These are phyloP conservation scores for Diplazon laetatorius DNA, from an alignment of 2,888 invertebrate species.

Conservation along the genomic window DNA sequence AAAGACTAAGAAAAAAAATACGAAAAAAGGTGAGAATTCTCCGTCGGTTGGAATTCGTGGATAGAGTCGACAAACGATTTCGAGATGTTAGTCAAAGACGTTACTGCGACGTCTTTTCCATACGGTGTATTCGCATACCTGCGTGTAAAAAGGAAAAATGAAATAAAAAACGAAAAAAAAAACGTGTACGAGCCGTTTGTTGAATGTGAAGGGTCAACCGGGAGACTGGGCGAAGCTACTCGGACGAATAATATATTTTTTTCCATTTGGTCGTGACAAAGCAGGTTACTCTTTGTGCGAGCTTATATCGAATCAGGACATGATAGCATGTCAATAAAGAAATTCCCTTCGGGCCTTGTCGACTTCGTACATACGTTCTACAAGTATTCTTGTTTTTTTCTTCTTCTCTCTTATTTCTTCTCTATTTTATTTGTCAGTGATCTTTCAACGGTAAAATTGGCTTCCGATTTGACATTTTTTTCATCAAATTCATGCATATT, in stretches of 20 bases:
- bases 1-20: no score
- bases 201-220: slow-evolving; percentile 18
- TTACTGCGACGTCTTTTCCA: slow-evolving; percentile 1
- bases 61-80: neutral
- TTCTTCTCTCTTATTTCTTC: neutral
- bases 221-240: slow-evolving; percentile 41
- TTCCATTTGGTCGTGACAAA: slow-evolving; percentile 77
- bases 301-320: slow-evolving; percentile 78
- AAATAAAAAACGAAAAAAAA: no score
- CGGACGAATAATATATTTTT: slow-evolving; percentile 73
- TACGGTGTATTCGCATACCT: slow-evolving; percentile 21
- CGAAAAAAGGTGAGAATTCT: slow-evolving; percentile 40
- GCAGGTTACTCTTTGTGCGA: slow-evolving; percentile 74
- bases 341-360: slow-evolving; percentile 62
- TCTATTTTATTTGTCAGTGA: slow-evolving; percentile 40
- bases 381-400: no score
- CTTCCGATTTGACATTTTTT: slow-evolving; percentile 26
- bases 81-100: slow-evolving; percentile 22
- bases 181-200: slow-evolving; percentile 46
- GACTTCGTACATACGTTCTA: neutral
- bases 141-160: no score
- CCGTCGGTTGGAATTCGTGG: slow-evolving; percentile 12
- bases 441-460: slow-evolving; percentile 60
- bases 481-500: no score
- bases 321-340: slow-evolving; percentile 73